Base-by-base conservation (phyloP, 1,140 invertebrate species). In the Condylostylus longicornis region DNA sequence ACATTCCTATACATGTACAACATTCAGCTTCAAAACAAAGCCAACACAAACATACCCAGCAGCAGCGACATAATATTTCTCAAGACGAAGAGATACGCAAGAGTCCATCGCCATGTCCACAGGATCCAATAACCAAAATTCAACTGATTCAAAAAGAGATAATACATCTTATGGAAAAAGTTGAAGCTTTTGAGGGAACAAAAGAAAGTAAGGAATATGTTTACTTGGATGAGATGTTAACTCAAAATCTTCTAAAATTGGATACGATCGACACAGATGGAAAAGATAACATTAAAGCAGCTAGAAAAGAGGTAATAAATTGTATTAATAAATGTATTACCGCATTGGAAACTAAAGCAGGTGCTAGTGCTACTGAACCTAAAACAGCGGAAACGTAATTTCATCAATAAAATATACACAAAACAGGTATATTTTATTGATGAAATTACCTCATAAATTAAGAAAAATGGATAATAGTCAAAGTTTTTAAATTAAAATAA, bases 241-340 rank as follows among this genome's bases (percentile, higher is more conserved):
- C 86, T 2, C 71, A 86, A 33, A 81, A 83, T 51, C 64, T 91
- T 37, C 71, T 91, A 4, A 85, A 86, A 54, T 59, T 91, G 39
- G 88, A 94, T 54, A 75, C 79, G 48, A 80, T 94, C 35, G 83
- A 89, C 50, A 81, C 83, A 1, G 82, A 86, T 35, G 83, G 84
- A 0, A 77, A 82, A 47, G 82, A 88, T 21, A 77, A 82, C 44
- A 79, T 93, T 13, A 64, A 86, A 44, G 71, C 72, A 36, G 79
- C 81, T 1, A 65, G 88, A n/a, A 85, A 80, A 57, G 77, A 82
- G 43, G 79, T 81, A 0, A 85, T 93, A 9, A 79, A 75, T 48
- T 74, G 71, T 50, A 87, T 93, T 46, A 77, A 91, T 48, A 71
- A 75, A 30, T 77, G 75, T 37, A 83, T 90, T 39, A 71, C 76